These are phyloP conservation scores for Mirza zaza DNA, from an alignment of 2,113 vertebrate species.

Conservation along the genomic window DNA sequence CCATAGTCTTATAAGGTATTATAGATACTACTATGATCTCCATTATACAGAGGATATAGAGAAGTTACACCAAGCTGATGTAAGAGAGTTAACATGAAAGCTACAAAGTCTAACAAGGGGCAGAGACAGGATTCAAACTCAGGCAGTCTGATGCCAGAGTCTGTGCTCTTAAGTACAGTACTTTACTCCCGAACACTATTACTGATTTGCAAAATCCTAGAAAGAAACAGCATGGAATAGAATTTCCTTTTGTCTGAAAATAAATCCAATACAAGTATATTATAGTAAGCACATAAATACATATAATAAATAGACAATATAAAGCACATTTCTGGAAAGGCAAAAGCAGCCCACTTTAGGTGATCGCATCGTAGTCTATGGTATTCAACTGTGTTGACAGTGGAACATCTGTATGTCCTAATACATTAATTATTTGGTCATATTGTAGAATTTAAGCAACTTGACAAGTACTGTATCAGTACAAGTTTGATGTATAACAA, in stretches of 20 bases:
- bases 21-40: background rate
- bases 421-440: background rate
- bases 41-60: background rate
- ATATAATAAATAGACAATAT: background rate
- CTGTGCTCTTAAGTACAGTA: background rate
- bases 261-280: slow-evolving; percentile 53
- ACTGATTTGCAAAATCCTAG: background rate
- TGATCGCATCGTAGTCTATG: no score
- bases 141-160: background rate
- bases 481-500: background rate
- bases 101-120: background rate
- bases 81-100: background rate
- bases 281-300: slow-evolving; percentile 59
- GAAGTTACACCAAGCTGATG: background rate
- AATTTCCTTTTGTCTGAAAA: slow-evolving; percentile 59
- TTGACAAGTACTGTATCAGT: background rate
- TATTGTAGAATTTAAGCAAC: background rate
- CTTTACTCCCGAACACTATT: background rate
- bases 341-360: background rate
- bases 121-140: background rate
- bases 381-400: background rate
- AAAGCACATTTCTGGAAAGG: background rate
- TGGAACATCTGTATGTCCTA: background rate
- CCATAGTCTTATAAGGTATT: background rate
- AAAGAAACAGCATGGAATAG: background rate